Evolutionary conservation across 2,113 vertebrate genomes (phyloP), one percentile per base, ranked within the genome.

Genomic region (Coryphaenoides rupestris): DNA sequence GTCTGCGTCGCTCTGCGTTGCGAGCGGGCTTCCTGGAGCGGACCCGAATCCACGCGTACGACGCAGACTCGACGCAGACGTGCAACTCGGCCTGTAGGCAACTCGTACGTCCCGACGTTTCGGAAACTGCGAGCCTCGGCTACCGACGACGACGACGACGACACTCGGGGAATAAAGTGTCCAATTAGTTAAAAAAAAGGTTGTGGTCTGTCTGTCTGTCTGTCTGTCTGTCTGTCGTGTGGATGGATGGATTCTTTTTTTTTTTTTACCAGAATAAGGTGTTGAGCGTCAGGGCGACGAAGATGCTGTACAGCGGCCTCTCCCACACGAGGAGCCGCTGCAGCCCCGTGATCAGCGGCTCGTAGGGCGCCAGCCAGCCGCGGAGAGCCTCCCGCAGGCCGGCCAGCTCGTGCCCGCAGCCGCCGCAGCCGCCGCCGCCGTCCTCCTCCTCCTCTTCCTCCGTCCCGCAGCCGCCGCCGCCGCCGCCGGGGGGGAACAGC

Each of bases 301-400:
- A 81, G 84, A 95, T 78, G 89, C 96, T 98, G 77, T 92, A 92
- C 68, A 97, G 79, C 68, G 95, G 95, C 89, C 92, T 94, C 88
- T 98, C 95, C 95, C 95, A 98, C 23, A 98, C 96, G 81, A 96
- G 80, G 71, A 97, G 89, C 72, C 93, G 83, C 92, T 97, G 95
- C 74, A 85, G 78, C 66, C 89, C 88, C 55, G 89, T 86, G 79
- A 96, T 78, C 73, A 78, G 86, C 21, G 91, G 86, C 84, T 95
- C 96, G 24, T 90, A 87, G 65, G 74, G 90, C 67, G 71, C 72
- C 60, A 92, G 68, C 93, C 93, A 93, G 40, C 87, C 90, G 67
- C 91, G 90, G 47, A 96, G 92, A 59, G 89, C 80, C 77, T 93
- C 91, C 78, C 91, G 84, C 74, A 95, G 70, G 24, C 81, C 76